These are phyloP conservation scores for Brachypodius melanocephalos DNA, from an alignment of 2,113 vertebrate genomes.

Conservation along the genomic window DNA sequence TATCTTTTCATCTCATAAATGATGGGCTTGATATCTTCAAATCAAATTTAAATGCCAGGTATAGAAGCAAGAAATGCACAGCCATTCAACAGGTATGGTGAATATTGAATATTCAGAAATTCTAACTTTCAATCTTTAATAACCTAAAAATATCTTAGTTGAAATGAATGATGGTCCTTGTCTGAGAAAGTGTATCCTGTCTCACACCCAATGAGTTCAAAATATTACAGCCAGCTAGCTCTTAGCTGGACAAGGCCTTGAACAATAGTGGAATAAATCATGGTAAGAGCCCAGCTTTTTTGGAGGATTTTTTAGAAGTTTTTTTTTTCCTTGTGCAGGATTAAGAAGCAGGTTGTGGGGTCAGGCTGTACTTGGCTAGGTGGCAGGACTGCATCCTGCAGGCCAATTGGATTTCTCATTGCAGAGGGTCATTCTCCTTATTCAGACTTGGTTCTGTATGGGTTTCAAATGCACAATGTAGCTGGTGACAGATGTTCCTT, in stretches of 20 bases:
- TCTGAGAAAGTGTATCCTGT: slow-evolving; percentile 7
- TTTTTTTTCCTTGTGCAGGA: not conserved
- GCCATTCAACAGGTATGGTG: not conserved
- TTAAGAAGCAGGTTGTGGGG: not conserved
- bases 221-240: slow-evolving; percentile 1
- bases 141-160: not conserved
- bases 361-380: not conserved
- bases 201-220: slow-evolving; percentile 39
- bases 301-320: not conserved
- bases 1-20: not conserved
- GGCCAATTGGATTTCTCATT: not conserved
- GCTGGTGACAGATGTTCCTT: not conserved
- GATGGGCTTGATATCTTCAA: not conserved
- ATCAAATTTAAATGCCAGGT: not conserved
- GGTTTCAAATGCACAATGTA: not conserved
- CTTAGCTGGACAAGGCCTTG: not conserved
- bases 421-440: not conserved
- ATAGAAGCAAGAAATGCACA: not conserved
- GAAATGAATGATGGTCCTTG: not conserved
- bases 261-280: not conserved
- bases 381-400: not conserved
- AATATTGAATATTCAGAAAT: not conserved
- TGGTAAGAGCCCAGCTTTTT: not conserved
- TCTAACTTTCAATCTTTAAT: not conserved
- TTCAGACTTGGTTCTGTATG: not conserved